Percentiles rank a stretch among this genome's conserved stretches.
Conservation (phyloP, 2,888 invertebrate species). For the Corbicula japonica region DNA sequence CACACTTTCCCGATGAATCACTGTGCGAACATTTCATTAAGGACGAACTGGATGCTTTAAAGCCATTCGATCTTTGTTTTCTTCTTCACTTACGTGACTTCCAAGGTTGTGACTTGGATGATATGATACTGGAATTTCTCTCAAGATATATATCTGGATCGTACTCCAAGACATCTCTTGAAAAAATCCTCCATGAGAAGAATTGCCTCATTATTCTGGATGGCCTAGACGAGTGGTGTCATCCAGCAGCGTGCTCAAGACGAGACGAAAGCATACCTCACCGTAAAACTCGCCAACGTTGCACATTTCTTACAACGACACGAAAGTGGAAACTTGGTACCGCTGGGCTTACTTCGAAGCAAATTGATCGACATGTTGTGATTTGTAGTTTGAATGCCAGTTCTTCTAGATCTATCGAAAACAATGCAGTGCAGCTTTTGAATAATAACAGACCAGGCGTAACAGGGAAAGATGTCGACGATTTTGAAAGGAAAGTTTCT, state of each 20-base stretch:
- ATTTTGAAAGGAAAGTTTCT: no score
- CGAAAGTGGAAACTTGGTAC: conserved; percentile 1
- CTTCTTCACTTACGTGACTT: neutral
- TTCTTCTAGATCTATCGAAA: neutral
- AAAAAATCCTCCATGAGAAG: neutral
- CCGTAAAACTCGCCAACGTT: neutral
- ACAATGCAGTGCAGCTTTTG: no score
- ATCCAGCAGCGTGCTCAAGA: neutral
- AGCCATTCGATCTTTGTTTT: neutral
- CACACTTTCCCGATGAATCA: no score
- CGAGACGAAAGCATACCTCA: neutral
- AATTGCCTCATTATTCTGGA: neutral
- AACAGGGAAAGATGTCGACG: no score
- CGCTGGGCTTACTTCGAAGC: no score
- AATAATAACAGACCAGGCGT: no score
- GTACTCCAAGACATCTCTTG: neutral
- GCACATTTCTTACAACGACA: neutral
- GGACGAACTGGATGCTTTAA: neutral
- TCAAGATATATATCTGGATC: neutral
- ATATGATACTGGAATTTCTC: no score
- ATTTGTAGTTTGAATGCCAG: neutral
- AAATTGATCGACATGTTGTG: no score
- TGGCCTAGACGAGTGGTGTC: conserved; percentile 3
- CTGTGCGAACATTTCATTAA: neutral
- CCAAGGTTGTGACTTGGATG: no score